Percentiles rank a stretch among this genome's conserved stretches.
These are phyloP conservation scores for Poeciliopsis presidionis DNA, from an alignment of 2,797 vertebrate genomes.

Conservation along the genomic window DNA sequence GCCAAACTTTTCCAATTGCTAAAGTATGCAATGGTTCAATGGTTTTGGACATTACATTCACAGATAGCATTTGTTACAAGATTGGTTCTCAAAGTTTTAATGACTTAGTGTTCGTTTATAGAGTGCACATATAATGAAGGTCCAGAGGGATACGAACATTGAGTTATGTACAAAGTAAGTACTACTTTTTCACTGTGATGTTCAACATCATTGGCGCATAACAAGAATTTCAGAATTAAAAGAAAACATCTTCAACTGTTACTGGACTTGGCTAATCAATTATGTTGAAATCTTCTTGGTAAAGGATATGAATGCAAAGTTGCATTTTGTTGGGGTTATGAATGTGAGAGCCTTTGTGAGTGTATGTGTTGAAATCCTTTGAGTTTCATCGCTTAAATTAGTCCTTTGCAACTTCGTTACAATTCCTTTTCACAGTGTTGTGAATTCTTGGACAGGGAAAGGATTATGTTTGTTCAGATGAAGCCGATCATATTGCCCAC, in stretches of 20 bases:
- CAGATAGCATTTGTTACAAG: conserved; percentile 40
- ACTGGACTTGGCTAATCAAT: neutral
- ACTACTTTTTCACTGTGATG: neutral
- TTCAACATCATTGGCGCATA: neutral
- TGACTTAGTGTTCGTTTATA: neutral
- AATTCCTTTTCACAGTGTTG: neutral
- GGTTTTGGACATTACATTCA: conserved; percentile 48
- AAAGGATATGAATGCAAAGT: neutral
- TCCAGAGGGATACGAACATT: neutral
- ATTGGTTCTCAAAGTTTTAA: neutral
- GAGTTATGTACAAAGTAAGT: neutral
- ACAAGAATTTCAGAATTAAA: neutral
- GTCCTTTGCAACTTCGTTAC: neutral
- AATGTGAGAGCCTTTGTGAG: neutral
- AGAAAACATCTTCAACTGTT: neutral
- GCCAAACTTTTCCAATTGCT: conserved; percentile 61
- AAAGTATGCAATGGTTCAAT: conserved; percentile 54
- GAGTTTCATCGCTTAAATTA: neutral
- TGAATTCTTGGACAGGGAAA: neutral
- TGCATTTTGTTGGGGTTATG: neutral
- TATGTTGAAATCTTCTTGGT: neutral
- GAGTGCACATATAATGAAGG: neutral
- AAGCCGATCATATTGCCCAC: neutral
- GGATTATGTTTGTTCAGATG: neutral
- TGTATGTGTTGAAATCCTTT: neutral